phyloP scores from a whole-genome alignment of 2,113 vertebrate genomes.

The Macroglossus sobrinus region DNA sequence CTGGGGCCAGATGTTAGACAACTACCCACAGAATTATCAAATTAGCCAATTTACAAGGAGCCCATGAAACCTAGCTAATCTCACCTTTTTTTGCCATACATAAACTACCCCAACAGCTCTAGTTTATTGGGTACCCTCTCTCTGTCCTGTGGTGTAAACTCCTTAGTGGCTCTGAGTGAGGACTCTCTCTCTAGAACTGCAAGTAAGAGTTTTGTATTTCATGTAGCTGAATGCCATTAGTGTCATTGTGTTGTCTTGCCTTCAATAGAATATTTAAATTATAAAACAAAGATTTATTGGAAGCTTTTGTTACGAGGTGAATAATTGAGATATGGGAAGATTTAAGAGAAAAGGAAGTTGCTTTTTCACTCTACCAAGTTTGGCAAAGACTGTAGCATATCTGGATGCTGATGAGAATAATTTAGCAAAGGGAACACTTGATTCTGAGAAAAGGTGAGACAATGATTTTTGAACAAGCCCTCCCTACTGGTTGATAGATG shows the following conservation, averaged over 20 bases:
- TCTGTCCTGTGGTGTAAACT: neutral
- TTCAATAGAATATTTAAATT: neutral
- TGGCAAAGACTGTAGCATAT: neutral
- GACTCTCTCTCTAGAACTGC: neutral
- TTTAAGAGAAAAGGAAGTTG: neutral
- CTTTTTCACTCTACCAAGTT: neutral
- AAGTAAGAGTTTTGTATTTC: neutral
- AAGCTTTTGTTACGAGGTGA: neutral
- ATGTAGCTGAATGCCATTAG: neutral
- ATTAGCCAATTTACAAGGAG: neutral
- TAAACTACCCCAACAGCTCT: fast-evolving
- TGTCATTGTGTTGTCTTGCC: neutral
- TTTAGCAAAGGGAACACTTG: neutral
- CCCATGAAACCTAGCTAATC: neutral
- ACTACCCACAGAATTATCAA: neutral
- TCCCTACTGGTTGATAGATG: neutral
- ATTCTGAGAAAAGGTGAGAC: neutral
- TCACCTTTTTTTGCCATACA: fast-evolving
- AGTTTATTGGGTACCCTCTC: neutral
- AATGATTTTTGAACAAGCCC: neutral
- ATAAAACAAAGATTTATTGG: neutral
- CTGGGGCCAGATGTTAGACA: neutral
- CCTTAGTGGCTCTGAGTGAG: neutral
- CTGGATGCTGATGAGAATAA: neutral
- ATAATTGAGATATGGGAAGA: neutral